Conservation (phyloP, 2,113 vertebrate genomes). For the Trichomycterus rosablanca region DNA sequence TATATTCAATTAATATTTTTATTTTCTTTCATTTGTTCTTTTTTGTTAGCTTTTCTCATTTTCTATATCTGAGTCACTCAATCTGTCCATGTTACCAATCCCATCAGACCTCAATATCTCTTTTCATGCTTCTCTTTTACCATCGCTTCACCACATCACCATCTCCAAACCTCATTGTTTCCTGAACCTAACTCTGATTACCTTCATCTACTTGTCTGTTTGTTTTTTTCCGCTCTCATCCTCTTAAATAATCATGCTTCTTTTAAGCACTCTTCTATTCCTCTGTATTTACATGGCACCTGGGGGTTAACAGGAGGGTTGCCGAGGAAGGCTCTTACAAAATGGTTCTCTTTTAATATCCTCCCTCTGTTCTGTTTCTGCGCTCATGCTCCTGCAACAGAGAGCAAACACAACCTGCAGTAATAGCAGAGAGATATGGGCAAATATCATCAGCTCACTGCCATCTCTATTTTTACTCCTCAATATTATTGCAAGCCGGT, state of each 20-base stretch:
- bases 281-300: constrained; percentile 65
- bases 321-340: constrained; percentile 57
- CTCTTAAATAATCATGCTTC: constrained; percentile 55
- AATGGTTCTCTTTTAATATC: constrained; percentile 67
- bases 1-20: neutral
- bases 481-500: constrained; percentile 37
- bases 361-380: constrained; percentile 52
- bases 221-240: neutral
- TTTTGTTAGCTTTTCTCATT: constrained; percentile 26
- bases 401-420: constrained; percentile 60
- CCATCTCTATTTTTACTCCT: constrained; percentile 71
- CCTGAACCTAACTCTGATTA: neutral
- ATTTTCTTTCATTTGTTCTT: neutral
- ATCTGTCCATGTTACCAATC: constrained; percentile 47
- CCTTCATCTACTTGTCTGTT: constrained; percentile 3
- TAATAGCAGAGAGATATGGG: constrained; percentile 63
- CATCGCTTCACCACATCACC: constrained; percentile 26
- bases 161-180: constrained; percentile 25
- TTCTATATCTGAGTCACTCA: constrained; percentile 18
- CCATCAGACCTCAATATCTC: constrained; percentile 52
- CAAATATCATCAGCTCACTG: constrained; percentile 67
- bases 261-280: constrained; percentile 31
- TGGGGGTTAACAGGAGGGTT: constrained; percentile 47
- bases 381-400: constrained; percentile 47
- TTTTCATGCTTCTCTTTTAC: constrained; percentile 40